A percentile compares a stretch with the other conserved stretches of the same genome.
These are phyloP conservation scores for Sciurus vulgaris DNA, from an alignment of 2,797 vertebrate species.

Conservation along the genomic window DNA sequence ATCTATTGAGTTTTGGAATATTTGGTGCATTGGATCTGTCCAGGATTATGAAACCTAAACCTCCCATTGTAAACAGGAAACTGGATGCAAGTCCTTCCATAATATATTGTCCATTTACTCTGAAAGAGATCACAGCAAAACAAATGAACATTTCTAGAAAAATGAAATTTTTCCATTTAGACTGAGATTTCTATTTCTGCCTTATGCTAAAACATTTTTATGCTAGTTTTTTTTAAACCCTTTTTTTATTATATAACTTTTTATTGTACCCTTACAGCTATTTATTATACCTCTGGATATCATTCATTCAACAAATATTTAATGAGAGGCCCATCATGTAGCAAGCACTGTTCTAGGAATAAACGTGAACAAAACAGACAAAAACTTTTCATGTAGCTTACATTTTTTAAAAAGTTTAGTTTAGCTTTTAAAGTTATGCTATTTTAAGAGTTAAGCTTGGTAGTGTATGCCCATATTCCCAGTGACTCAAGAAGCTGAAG, in stretches of 20 bases:
- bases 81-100: constrained; percentile 99
- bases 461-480: no score
- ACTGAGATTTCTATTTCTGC: neutral
- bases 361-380: neutral
- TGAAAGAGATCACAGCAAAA: constrained; percentile 80
- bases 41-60: constrained; percentile 98
- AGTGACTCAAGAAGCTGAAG: no score
- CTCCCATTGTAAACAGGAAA: constrained; percentile 99
- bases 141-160: constrained; percentile 4
- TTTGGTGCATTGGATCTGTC: constrained; percentile 99
- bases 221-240: neutral
- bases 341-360: neutral
- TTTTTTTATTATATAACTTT: neutral
- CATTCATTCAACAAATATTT: neutral
- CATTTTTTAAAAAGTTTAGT: neutral
- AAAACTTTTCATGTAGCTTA: neutral
- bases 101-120: constrained; percentile 99
- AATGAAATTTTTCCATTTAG: neutral
- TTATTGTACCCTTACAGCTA: neutral
- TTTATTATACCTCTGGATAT: neutral
- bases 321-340: neutral
- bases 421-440: constrained; percentile 31
- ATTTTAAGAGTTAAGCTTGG: neutral
- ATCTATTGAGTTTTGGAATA: constrained; percentile 98
- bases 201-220: neutral